Percentiles rank a stretch among this genome's conserved stretches.
These are phyloP conservation scores for Diadumene lineata DNA, from an alignment of 92 coral and sea anemone species.

Conservation along the genomic window DNA sequence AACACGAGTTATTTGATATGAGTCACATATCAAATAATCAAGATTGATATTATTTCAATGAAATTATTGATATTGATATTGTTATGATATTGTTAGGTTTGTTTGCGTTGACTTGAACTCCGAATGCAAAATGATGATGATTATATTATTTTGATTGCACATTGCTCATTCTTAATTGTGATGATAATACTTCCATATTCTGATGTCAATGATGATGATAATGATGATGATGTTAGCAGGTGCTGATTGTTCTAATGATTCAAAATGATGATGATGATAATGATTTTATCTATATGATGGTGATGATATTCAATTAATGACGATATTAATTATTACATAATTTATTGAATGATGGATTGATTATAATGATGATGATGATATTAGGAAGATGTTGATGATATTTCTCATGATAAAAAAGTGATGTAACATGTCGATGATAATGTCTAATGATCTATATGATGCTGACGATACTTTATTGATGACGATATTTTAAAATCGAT, in stretches of 20 bases:
- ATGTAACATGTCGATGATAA: background rate
- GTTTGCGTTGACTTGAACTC: no score
- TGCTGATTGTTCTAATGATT: background rate
- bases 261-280: background rate
- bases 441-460: background rate
- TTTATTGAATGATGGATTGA: background rate
- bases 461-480: no score
- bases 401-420: background rate
- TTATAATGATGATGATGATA: background rate
- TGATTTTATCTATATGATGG: background rate
- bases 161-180: no score
- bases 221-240: background rate
- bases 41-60: no score
- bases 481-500: no score
- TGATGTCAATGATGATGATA: background rate
- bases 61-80: no score
- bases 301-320: background rate
- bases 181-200: background rate
- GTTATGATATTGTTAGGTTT: no score
- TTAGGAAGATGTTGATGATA: background rate
- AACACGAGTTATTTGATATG: no score
- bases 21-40: no score
- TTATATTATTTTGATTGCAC: no score
- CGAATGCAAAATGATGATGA: no score
- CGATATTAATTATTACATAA: background rate